These are phyloP conservation scores for Casuarius casuarius DNA, from an alignment of 2,113 vertebrate genomes.

Conservation along the genomic window DNA sequence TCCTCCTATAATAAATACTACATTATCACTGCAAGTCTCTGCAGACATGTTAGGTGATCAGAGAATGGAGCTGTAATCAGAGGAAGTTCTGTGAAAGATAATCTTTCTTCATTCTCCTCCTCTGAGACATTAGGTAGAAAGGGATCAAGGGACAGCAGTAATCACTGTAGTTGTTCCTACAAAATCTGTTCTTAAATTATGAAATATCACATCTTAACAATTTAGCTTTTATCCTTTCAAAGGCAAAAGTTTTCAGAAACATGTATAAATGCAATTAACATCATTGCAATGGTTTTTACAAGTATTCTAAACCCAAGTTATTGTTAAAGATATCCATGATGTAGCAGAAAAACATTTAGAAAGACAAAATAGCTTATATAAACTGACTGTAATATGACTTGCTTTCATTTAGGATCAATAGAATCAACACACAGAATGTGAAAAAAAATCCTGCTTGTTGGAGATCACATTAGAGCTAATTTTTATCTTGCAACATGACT, in stretches of 20 bases:
- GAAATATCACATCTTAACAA: slow-evolving; percentile 3
- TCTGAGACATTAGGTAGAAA: slow-evolving; percentile 71
- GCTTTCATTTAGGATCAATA: neutral
- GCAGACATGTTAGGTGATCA: slow-evolving; percentile 80
- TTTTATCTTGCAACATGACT: neutral
- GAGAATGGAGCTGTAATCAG: slow-evolving; percentile 82
- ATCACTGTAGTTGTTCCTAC: slow-evolving; percentile 72
- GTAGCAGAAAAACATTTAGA: neutral
- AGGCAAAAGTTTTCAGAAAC: slow-evolving; percentile 31
- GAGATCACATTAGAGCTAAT: neutral
- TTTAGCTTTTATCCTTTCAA: slow-evolving; percentile 36
- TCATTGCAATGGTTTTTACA: neutral
- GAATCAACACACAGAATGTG: neutral
- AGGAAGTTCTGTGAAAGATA: slow-evolving; percentile 83
- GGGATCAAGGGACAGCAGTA: slow-evolving; percentile 70
- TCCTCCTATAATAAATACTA: slow-evolving; percentile 84
- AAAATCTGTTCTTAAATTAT: slow-evolving; percentile 68
- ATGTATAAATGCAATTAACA: neutral
- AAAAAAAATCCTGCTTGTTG: neutral
- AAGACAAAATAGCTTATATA: neutral
- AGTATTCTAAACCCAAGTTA: neutral
- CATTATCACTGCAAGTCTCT: slow-evolving; percentile 80
- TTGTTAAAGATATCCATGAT: neutral
- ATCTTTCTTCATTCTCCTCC: slow-evolving; percentile 79
- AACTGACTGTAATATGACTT: neutral